These are phyloP conservation scores for Cerceris ruficornis DNA, from an alignment of 2,888 invertebrate genomes.

Conservation along the genomic window DNA sequence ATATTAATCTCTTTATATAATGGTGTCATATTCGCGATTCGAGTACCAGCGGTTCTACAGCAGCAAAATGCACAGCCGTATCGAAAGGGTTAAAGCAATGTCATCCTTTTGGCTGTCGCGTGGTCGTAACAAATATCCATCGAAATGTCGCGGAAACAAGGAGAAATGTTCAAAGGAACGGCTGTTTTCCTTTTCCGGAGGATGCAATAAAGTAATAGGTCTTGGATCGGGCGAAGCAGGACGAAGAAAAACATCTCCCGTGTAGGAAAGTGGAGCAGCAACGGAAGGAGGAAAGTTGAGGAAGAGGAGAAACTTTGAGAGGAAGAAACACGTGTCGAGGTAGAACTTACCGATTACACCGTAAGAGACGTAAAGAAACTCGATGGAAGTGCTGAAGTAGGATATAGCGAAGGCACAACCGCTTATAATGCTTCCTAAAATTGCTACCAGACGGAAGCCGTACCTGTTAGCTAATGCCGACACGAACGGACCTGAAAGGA, in stretches of 20 bases:
- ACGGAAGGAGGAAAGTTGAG: neutral
- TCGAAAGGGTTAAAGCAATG: too few relatives aligned
- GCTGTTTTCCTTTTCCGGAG: neutral
- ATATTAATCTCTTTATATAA: too few relatives aligned
- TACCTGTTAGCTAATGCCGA: slow-evolving; percentile 96
- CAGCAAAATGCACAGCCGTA: too few relatives aligned
- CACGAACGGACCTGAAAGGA: slow-evolving; percentile 90
- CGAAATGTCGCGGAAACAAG: neutral
- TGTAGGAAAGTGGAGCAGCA: neutral
- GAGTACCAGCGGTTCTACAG: too few relatives aligned
- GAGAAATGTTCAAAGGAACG: neutral
- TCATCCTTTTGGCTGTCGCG: too few relatives aligned
- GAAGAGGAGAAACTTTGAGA: neutral
- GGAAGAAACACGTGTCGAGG: neutral
- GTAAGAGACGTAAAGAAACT: slow-evolving; percentile 90
- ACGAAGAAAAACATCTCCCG: neutral
- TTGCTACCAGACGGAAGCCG: slow-evolving; percentile 94
- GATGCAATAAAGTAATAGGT: neutral
- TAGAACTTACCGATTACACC: slow-evolving; percentile 87
- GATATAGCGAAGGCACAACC: slow-evolving; percentile 87
- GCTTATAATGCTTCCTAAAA: slow-evolving; percentile 90
- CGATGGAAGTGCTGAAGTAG: slow-evolving; percentile 88
- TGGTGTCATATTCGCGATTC: too few relatives aligned
- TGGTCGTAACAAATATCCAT: too few relatives aligned
- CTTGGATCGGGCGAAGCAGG: neutral